Evolutionary conservation across 92 coral and sea anemone genomes (phyloP).

Genomic region (Palythoa heliodiscus): DNA sequence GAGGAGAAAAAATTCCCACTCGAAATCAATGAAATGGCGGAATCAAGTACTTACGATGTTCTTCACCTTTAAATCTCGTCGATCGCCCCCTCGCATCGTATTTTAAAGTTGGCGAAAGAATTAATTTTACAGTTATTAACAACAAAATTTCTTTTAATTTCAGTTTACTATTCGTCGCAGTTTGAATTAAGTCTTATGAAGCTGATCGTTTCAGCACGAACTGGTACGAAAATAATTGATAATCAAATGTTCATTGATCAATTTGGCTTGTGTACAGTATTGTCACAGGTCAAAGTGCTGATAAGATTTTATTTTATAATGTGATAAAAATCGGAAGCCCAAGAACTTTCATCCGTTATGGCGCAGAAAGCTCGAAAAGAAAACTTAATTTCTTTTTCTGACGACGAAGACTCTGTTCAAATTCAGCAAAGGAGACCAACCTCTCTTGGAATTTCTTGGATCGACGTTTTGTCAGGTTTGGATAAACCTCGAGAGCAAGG

Average conservation of each 20-base stretch:
- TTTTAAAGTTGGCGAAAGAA: not conserved
- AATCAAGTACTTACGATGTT: not conserved
- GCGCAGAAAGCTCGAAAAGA: slow-evolving; percentile 42
- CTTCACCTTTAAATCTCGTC: not conserved
- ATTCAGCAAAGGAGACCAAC: slow-evolving; percentile 30
- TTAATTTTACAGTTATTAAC: not conserved
- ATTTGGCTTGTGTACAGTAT: not conserved
- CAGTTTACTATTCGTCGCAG: not conserved
- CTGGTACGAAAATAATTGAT: not conserved
- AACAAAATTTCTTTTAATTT: not conserved
- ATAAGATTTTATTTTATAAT: not conserved
- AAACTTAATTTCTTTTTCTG: slow-evolving; percentile 73
- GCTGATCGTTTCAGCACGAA: slow-evolving; percentile 27
- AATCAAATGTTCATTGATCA: not conserved
- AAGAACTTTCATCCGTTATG: slow-evolving; percentile 26
- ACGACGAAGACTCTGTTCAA: slow-evolving; percentile 66
- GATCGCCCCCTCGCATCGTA: not conserved
- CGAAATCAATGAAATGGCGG: slow-evolving; percentile 1
- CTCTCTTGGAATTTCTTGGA: slow-evolving; percentile 58
- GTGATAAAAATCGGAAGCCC: not conserved
- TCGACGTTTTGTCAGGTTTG: slow-evolving; percentile 66
- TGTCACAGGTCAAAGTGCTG: not conserved
- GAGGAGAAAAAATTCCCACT: not conserved
- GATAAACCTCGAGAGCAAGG: slow-evolving; percentile 12
- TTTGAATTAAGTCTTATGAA: not conserved